These are phyloP conservation scores for Lophotis ruficrista DNA, from an alignment of 2,113 vertebrate genomes.

Conservation along the genomic window DNA sequence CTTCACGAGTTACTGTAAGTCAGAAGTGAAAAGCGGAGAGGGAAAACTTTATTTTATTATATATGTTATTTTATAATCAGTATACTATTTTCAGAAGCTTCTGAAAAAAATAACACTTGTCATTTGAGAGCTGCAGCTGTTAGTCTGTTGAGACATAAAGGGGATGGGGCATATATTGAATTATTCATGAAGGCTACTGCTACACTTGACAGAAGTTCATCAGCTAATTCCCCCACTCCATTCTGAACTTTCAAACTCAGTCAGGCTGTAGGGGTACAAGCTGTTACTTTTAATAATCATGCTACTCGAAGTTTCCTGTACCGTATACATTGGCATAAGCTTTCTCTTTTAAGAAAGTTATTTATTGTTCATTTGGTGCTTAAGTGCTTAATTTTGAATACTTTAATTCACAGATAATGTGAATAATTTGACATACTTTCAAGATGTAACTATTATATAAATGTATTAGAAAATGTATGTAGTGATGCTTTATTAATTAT, in stretches of 20 bases:
- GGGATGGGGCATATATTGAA: constrained; percentile 40
- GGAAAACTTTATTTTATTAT: background rate
- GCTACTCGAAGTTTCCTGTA: background rate
- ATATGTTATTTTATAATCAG: constrained; percentile 49
- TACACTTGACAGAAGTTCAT: constrained; percentile 56
- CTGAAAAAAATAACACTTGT: constrained; percentile 52
- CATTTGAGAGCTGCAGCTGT: constrained; percentile 58
- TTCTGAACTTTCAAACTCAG: constrained; percentile 31
- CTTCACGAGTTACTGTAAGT: background rate
- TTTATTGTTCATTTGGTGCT: background rate
- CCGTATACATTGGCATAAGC: background rate
- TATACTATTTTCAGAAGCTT: constrained; percentile 44
- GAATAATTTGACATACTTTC: background rate
- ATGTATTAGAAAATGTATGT: background rate
- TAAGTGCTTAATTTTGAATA: background rate
- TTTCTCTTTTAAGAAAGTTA: background rate
- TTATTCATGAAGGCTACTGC: constrained; percentile 60
- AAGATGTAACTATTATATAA: background rate
- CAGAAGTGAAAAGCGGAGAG: background rate
- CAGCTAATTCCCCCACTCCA: constrained; percentile 46
- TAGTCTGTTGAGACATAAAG: constrained; percentile 53
- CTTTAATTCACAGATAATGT: background rate
- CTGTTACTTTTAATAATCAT: constrained; percentile 26
- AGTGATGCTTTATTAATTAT: background rate
- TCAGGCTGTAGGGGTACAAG: constrained; percentile 7